These are phyloP conservation scores for Augochlora pura DNA, from an alignment of 1,140 invertebrate genomes.

Conservation along the genomic window DNA sequence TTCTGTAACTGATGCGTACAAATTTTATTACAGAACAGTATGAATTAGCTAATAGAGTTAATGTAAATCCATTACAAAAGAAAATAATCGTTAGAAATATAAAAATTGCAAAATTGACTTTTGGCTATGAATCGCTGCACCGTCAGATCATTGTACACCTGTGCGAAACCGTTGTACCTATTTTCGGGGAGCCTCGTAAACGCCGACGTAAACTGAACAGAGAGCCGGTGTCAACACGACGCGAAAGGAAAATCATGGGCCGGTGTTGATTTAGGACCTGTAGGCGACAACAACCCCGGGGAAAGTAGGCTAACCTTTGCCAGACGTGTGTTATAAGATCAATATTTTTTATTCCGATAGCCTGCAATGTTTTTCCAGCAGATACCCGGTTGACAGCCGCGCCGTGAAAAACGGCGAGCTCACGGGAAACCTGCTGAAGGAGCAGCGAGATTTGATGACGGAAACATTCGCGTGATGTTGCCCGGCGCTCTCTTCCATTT, in stretches of 20 bases:
- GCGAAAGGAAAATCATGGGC: constrained; percentile 49
- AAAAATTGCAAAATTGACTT: too few species aligned
- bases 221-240: constrained; percentile 61
- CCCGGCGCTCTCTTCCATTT: constrained; percentile 1
- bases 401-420: background rate
- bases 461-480: background rate
- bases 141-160: too few species aligned
- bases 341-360: constrained; percentile 65
- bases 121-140: too few species aligned
- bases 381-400: background rate
- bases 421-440: background rate
- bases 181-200: constrained; percentile 41
- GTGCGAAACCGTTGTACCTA: constrained; percentile 22
- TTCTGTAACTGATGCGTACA: too few species aligned
- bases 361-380: constrained; percentile 20
- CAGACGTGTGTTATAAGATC: constrained; percentile 66
- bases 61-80: too few species aligned
- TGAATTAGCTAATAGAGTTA: too few species aligned
- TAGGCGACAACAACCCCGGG: constrained; percentile 55
- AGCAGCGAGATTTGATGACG: background rate
- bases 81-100: too few species aligned
- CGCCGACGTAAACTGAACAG: constrained; percentile 54
- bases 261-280: constrained; percentile 70
- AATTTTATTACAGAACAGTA: too few species aligned
- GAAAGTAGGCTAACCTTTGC: constrained; percentile 64